Base-by-base conservation (phyloP, 2,888 invertebrate species). In the Latrodectus elegans region DNA sequence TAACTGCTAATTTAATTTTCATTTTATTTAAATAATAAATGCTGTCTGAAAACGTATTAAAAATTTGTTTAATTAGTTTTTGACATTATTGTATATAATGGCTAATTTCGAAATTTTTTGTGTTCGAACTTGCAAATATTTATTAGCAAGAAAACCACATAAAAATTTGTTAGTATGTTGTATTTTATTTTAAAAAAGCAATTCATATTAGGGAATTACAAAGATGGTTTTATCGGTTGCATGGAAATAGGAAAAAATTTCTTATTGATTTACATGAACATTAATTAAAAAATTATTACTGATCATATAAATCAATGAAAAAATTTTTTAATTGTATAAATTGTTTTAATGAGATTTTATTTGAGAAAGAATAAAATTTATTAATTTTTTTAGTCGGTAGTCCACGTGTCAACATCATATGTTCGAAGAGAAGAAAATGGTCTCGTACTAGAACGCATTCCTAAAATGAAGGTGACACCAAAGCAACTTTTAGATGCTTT, bases 391-490 rank as follows among this genome's bases (percentile, higher is more conserved):
- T 22, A 88, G 88, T 77, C 75, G 14, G 65, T 80, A 4, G 84
- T 88, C 3, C 84, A 84, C 68, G 79, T 88, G 15, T 88, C 88
- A 2, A 88, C 88, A 9, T 53, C 84, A 17, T 88, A 78, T 71
- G 79, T 83, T 9, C 22, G 38, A n/a, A 67, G 71, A 72, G 80
- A 88, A 49, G 26, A 14, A 4, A 80, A 88, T 76, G 70, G 65
- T 14, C 68, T 8, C 22, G 88, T 88, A 15, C 71, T 72, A 10
- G 88, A 88, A 76, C 15, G 49, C 17, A 70, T 88, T 17, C 82
- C 79, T 0, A 72, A 76, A 55, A 67, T 52, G 4, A 75, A 84
- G 76, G 65, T 84, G 10, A 60, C 75, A 6, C 84, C 79, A 4
- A 60, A 79, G 8, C 79, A 88, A 51, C 65, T 88, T 38, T 22